phyloP scores from a whole-genome alignment of 2,888 invertebrate species.

The Limnephilus rhombicus region DNA sequence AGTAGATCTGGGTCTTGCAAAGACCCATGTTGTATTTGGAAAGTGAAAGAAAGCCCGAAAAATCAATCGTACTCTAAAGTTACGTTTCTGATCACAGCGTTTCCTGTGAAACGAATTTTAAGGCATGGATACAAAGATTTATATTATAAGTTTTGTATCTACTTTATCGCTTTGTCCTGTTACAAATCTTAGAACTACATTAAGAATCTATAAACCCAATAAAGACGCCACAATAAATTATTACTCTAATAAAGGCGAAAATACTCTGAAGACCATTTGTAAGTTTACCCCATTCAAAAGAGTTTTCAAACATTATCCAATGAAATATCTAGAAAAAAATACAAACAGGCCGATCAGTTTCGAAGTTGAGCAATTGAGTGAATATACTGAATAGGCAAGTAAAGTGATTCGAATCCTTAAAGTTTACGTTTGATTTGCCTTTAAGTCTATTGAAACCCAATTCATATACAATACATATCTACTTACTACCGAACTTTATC shows the following conservation, averaged over 20 bases:
- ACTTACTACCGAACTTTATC: too few species aligned
- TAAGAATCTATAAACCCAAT: not conserved
- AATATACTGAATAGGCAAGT: not conserved
- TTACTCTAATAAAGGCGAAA: not conserved
- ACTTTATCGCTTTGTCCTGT: not conserved
- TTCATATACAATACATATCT: too few species aligned
- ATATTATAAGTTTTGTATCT: not conserved
- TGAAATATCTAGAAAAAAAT: not conserved
- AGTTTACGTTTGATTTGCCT: not conserved
- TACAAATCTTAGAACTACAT: not conserved
- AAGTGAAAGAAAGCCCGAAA: too few species aligned
- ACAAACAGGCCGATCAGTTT: not conserved
- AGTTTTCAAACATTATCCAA: not conserved
- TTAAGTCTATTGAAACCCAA: too few species aligned
- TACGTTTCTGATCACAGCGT: not conserved
- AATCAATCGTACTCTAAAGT: not conserved
- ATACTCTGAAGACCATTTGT: not conserved
- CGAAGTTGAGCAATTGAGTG: not conserved
- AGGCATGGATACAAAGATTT: not conserved
- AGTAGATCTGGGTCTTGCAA: too few species aligned
- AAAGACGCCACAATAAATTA: not conserved
- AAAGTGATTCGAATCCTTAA: not conserved
- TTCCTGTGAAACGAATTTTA: not conserved
- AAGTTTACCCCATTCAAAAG: not conserved
- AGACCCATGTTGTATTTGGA: too few species aligned